Evolutionary conservation across 2,113 vertebrate genomes (phyloP), one percentile per base, ranked within the genome.

Genomic region (Mus spicilegus): DNA sequence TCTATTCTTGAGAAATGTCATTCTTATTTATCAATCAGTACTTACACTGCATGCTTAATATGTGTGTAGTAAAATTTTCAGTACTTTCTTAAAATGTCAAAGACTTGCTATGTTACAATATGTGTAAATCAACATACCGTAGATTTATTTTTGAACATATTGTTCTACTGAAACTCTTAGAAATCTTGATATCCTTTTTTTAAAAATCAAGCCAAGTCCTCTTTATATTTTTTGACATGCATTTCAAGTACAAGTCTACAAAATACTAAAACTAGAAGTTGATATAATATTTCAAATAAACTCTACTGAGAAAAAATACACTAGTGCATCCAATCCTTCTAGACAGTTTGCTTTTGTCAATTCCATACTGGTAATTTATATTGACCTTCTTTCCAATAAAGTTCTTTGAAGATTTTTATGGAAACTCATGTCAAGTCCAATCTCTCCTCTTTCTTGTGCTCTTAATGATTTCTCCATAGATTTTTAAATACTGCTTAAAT

Each of bases 401-500:
- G 61, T 63, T 0, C 17, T 78, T 90, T 78, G 51, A 69, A 84
- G 61, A 87, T 87, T 65, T 95, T 96, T 51, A 89, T 58, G 7
- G 72, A 95, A 87, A 77, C 49, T 89, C 36, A 7, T 81, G 11
- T 8, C 75, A 93, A 92, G 54, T 90, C 46, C 28, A 26, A 90
- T 82, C 33, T 78, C 20, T 39, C 78, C 39, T 96, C 12, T 88
- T 87, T 70, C 16, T 87, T 67, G 5, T 58, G 22, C 89, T 90
- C 20, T 87, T 39, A 78, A 81, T 87, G 88, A 92, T 95, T 82
- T 93, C 39, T 89, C 26, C n/a, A 77, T 42, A 78, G 30, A 72
- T 90, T 93, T 96, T 90, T 78, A 89, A 96, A 89, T 78, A 69
- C 39, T 84, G 17, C 39, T 85, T 96, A 80, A 75, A 92, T 95